Base-by-base conservation (phyloP, 2,888 invertebrate genomes). In the Chouioia cunea region DNA sequence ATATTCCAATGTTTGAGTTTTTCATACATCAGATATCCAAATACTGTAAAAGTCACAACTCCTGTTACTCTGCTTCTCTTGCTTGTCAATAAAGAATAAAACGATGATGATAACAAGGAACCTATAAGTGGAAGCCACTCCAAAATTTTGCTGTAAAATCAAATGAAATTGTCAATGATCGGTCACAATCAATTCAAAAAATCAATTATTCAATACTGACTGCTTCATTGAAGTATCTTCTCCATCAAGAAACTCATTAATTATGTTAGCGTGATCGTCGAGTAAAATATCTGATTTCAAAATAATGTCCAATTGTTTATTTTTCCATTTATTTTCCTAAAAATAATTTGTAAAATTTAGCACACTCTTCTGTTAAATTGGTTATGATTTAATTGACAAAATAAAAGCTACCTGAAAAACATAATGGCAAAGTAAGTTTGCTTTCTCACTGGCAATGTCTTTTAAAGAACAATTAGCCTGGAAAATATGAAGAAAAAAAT, bases 261-360 rank as follows among this genome's bases (percentile, higher is more conserved):
- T 79, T 4, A 57, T 64, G 20, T 46, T 70, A 44, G 77, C 77
- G 75, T 85, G 85, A 76, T 85, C 84, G 62, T 80, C 81, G 36
- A 84, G 75, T 14, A 85, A 77, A 63, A 78, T 71, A 65, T 83
- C 76, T 6, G 80, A 60, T 66, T 75, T 73, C 58, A 80, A 77
- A 75, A 85, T 83, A 43, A 70, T 73, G 36, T 70, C 27, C 4
- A 84, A 64, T 67, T 81, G 79, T 66, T 78, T 74, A 27, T 74
- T 64, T 23, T 68, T 75, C 15, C 76, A 44, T 16, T n/a, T 22
- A 15, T 71, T 73, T 15, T 78, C 77, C 80, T 81, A 57, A 58
- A 23, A 20, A 20, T 12, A 65, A 44, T 47, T 22, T 27, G 60
- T 36, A 15, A 57, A 52, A 47, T 58, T 53, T 54, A 14, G 22